Base-by-base conservation (phyloP, 2,888 invertebrate genomes). In the Kuschelorhynchus macadamiae region DNA sequence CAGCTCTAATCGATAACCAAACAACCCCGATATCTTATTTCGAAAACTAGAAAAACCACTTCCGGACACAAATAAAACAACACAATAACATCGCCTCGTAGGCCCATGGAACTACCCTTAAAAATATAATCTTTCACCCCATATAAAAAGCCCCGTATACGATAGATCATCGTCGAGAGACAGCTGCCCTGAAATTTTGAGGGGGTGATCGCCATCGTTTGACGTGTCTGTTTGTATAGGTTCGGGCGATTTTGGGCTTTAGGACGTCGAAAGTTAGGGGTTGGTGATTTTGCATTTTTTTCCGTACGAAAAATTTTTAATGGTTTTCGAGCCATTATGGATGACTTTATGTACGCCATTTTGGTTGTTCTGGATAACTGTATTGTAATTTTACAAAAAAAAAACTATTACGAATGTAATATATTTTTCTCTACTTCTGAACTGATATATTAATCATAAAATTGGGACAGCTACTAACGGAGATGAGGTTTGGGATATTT, bases 161-260 rank as follows among this genome's bases (percentile, higher is more conserved):
- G 75, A 75, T 75, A 72, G 74, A 75, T 75, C 18, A 63, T 18
- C 47, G 70, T 71, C 71, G n/a, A 65, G 57, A 68, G 74, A 73
- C 75, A 76, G 75, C 75, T 76, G 75, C 74, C 74, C 70, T 71
- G 65, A 70, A 73, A 67, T 71, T 72, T 68, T 65, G 70, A 73
- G 74, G 70, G 66, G 67, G 50, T 69, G 68, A 67, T 69, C 74
- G 76, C 75, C 76, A 76, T 75, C 74, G 74, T 74, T 71, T 68
- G 74, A 71, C 74, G 11, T 30, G 74, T 75, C 60, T 75, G 72
- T 76, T 74, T 71, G 71, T 67, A 39, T 59, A 63, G 52, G 42
- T 41, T 46, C 46, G 20, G 39, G 55, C 52, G 44, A 64, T 66
- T 59, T 53, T 60, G 16, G 14, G 11, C 63, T 11, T 55, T 63